Percentiles rank a stretch among this genome's conserved stretches.
Conservation (phyloP, 1,140 invertebrate species). For the Sitobion miscanthi region DNA sequence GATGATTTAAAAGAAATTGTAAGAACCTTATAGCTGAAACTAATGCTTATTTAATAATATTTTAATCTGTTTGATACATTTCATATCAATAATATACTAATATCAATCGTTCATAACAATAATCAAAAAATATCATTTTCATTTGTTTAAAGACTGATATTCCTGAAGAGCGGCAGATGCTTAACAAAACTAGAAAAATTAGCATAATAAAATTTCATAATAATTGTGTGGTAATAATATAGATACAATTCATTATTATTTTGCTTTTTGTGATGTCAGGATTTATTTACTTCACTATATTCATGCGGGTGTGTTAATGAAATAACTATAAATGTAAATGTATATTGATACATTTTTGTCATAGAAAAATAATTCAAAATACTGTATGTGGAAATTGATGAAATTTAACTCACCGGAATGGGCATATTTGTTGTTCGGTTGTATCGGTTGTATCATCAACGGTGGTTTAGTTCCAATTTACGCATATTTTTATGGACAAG, state of each 20-base stretch:
- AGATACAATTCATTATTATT: not conserved
- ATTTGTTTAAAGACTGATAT: constrained; percentile 12
- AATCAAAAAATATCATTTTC: not conserved
- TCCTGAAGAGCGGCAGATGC: not conserved
- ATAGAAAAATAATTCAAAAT: constrained; percentile 56
- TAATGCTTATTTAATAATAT: not conserved
- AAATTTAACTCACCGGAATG: constrained; percentile 76
- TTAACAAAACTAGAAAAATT: not conserved
- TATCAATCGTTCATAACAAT: not conserved
- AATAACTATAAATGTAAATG: not conserved
- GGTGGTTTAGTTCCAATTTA: constrained; percentile 78
- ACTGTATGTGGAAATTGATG: constrained; percentile 66
- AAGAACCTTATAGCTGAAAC: not conserved
- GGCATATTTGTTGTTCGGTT: constrained; percentile 72
- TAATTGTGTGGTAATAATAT: not conserved
- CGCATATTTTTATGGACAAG: constrained; percentile 81
- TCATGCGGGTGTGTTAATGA: not conserved
- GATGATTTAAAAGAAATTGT: not conserved
- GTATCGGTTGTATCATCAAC: constrained; percentile 71
- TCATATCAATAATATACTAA: constrained; percentile 13
- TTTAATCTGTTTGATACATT: not conserved
- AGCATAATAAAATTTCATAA: not conserved
- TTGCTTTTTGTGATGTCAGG: not conserved
- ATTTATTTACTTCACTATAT: too few species aligned
- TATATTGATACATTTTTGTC: not conserved